These are phyloP conservation scores for Mesopsocus fuscifrons DNA, from an alignment of 2,888 invertebrate genomes.

Conservation along the genomic window DNA sequence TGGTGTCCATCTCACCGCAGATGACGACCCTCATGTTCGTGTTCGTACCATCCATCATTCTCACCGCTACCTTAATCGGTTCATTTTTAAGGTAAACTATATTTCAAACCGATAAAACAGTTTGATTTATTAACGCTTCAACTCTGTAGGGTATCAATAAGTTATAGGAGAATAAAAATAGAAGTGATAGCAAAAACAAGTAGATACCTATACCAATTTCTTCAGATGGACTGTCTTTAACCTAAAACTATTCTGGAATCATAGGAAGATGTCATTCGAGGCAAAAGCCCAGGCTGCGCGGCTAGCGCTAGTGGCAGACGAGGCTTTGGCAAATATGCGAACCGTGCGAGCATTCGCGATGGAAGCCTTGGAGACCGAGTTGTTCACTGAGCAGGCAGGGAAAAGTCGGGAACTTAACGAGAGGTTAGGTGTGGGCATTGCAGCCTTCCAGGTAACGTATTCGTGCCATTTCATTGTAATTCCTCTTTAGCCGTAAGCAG, in stretches of 20 bases:
- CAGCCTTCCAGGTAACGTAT: conserved; percentile 44
- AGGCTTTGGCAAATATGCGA: conserved; percentile 80
- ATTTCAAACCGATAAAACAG: conserved; percentile 1
- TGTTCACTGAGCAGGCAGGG: conserved; percentile 55
- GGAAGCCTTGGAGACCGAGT: conserved; percentile 59
- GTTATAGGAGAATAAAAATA: too few species aligned
- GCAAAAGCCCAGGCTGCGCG: conserved; percentile 44
- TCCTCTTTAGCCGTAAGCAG: too few species aligned
- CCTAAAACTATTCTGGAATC: not conserved
- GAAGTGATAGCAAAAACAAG: too few species aligned
- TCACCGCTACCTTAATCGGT: conserved; percentile 69
- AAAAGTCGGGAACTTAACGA: conserved; percentile 52
- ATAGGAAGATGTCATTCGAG: conserved; percentile 3
- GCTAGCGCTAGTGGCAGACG: conserved; percentile 77
- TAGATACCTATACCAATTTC: too few species aligned
- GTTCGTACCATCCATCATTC: conserved; percentile 71
- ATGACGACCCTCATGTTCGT: conserved; percentile 68
- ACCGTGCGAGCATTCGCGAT: conserved; percentile 91
- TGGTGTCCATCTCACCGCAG: conserved; percentile 76
- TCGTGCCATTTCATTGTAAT: not conserved
- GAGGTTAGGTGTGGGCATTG: conserved; percentile 75
- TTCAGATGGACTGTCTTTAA: too few species aligned
- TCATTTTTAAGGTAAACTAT: conserved; percentile 45
- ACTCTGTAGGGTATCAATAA: too few species aligned
- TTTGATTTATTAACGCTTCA: conserved; percentile 1